Percentiles rank a stretch among this genome's conserved stretches.
Evolutionary conservation across 2,113 vertebrate genomes (phyloP).

Genomic region (Centropristis striata): DNA sequence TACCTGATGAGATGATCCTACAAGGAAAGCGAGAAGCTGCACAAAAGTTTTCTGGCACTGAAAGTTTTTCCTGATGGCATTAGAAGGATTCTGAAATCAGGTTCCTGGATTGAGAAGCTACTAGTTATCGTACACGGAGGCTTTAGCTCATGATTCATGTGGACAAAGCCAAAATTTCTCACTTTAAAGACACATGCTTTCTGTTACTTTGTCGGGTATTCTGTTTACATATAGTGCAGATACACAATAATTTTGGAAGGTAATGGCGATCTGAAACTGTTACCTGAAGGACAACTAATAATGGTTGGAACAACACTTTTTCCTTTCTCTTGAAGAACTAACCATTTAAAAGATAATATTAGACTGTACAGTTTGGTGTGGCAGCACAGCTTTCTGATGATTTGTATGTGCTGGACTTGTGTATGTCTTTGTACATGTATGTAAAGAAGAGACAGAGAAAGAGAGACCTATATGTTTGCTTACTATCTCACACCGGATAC

Average conservation of each 20-base stretch:
- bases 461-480: constrained; percentile 48
- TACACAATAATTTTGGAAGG: constrained; percentile 46
- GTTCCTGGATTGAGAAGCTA: constrained; percentile 28
- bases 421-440: constrained; percentile 39
- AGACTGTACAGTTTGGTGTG: constrained; percentile 57
- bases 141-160: constrained; percentile 6
- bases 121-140: constrained; percentile 14
- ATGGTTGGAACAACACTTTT: constrained; percentile 22
- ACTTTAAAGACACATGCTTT: constrained; percentile 73
- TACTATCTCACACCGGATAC: constrained; percentile 58
- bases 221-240: constrained; percentile 38
- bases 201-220: constrained; percentile 33
- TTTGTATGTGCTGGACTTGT: constrained; percentile 36
- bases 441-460: constrained; percentile 45
- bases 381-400: constrained; percentile 50
- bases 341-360: constrained; percentile 37
- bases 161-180: constrained; percentile 14
- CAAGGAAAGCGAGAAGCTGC: constrained; percentile 21
- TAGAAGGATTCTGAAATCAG: constrained; percentile 17
- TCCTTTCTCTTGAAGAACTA: constrained; percentile 41
- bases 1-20: constrained; percentile 36
- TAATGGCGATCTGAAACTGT: constrained; percentile 33
- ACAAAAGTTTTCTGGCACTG: constrained; percentile 12
- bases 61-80: constrained; percentile 28
- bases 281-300: constrained; percentile 10